Conservation (phyloP, 2,888 invertebrate genomes). For the Serrognathus titanus region DNA sequence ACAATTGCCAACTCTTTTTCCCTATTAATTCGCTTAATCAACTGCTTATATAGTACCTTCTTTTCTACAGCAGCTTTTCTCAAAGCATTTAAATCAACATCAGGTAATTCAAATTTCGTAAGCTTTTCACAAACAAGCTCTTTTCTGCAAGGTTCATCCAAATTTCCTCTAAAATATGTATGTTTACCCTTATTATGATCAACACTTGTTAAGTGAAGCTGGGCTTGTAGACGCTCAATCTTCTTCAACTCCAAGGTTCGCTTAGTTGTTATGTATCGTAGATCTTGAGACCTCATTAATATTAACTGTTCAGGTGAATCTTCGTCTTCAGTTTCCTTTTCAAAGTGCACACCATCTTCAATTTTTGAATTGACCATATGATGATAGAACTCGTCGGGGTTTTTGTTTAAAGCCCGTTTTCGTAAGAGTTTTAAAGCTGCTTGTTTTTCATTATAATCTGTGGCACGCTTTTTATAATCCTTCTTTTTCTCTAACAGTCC, state of each 20-base stretch:
- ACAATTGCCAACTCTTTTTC: constrained; percentile 72
- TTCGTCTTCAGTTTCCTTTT: constrained; percentile 66
- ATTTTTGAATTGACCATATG: constrained; percentile 92
- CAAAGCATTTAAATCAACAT: constrained; percentile 56
- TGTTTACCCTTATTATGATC: constrained; percentile 73
- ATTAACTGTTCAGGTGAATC: constrained; percentile 80
- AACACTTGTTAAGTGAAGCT: constrained; percentile 78
- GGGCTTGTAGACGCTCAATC: constrained; percentile 69
- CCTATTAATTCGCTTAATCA: constrained; percentile 71
- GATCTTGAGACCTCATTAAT: constrained; percentile 87
- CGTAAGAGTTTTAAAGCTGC: constrained; percentile 76
- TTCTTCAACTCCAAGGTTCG: constrained; percentile 78
- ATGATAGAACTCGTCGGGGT: constrained; percentile 98
- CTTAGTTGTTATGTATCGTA: constrained; percentile 76
- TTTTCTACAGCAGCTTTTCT: constrained; percentile 57
- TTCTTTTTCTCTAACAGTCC: constrained; percentile 87
- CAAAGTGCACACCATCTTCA: constrained; percentile 59
- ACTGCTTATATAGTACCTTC: constrained; percentile 66
- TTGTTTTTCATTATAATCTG: constrained; percentile 78
- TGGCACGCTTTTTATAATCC: constrained; percentile 76
- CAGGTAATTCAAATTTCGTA: constrained; percentile 53
- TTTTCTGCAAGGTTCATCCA: constrained; percentile 60
- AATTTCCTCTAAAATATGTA: constrained; percentile 69
- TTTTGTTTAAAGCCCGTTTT: constrained; percentile 83
- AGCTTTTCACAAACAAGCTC: constrained; percentile 65